These are phyloP conservation scores for Drosophila pseudotakahashii DNA, from an alignment of 2,888 invertebrate species.

Conservation along the genomic window DNA sequence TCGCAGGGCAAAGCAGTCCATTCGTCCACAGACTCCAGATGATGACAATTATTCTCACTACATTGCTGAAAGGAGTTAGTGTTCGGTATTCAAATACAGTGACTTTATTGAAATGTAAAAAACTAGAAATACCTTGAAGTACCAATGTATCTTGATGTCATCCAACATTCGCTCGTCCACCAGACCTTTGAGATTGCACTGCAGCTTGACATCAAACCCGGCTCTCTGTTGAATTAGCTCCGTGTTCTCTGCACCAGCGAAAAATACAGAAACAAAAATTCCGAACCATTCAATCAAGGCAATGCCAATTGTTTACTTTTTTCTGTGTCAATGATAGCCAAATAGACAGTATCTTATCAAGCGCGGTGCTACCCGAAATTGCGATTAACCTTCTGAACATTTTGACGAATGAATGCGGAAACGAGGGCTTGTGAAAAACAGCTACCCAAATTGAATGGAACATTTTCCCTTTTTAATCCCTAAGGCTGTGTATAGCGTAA, in stretches of 20 bases:
- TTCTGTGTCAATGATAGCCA: conserved; percentile 25
- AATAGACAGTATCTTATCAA: conserved; percentile 65
- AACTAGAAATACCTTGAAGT: conserved; percentile 78
- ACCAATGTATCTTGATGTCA: conserved; percentile 81
- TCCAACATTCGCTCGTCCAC: conserved; percentile 64
- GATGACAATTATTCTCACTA: conserved; percentile 75
- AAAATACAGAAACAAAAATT: conserved; percentile 1
- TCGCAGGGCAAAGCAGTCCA: conserved; percentile 82
- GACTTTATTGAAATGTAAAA: not conserved
- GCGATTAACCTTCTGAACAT: conserved; percentile 42
- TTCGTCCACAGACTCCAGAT: conserved; percentile 59
- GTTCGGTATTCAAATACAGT: accelerated
- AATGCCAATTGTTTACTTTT: conserved; percentile 42
- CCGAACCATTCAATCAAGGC: conserved; percentile 39
- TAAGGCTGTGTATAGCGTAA: no score
- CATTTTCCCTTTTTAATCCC: not conserved
- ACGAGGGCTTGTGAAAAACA: conserved; percentile 13
- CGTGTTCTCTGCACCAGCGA: conserved; percentile 72
- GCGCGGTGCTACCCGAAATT: conserved; percentile 13
- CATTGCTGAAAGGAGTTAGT: conserved; percentile 74
- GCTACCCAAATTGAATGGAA: not conserved
- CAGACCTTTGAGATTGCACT: conserved; percentile 79
- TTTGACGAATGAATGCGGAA: conserved; percentile 41
- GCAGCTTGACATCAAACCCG: conserved; percentile 80
- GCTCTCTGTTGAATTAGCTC: conserved; percentile 81